Conservation (phyloP, 2,113 vertebrate species). For the Peromyscus californicus region DNA sequence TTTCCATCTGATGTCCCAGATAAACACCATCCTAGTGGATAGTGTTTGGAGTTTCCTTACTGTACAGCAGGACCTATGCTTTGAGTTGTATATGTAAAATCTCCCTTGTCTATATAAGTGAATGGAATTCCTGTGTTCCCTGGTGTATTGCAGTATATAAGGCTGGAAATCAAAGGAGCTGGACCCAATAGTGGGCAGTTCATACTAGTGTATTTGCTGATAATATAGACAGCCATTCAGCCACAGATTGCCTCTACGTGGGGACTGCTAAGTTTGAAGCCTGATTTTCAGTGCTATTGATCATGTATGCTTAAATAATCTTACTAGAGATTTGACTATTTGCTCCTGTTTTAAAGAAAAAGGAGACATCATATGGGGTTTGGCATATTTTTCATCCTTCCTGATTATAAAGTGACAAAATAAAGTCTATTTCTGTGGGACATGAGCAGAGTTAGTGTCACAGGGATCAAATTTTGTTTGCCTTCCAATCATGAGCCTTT, state of each 20-base stretch:
- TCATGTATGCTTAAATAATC: neutral
- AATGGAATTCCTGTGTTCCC: neutral
- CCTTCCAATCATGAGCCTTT: neutral
- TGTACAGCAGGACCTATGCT: neutral
- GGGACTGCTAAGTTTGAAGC: neutral
- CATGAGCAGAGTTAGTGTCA: neutral
- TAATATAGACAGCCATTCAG: neutral
- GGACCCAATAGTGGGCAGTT: neutral
- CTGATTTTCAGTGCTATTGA: neutral
- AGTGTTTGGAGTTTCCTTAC: neutral
- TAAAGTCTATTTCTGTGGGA: neutral
- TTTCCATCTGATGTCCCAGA: neutral
- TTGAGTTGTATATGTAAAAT: neutral
- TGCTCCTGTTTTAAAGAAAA: neutral
- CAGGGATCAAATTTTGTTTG: neutral
- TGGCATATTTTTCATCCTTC: slow-evolving; percentile 17
- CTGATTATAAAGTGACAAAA: slow-evolving; percentile 29
- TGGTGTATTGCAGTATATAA: neutral
- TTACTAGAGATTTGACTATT: neutral
- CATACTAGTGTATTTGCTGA: neutral
- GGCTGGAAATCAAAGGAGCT: neutral
- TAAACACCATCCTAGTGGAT: neutral
- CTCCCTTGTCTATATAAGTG: neutral
- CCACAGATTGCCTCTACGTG: accelerated
- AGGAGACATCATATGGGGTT: neutral